Percentiles rank a stretch among this genome's conserved stretches.
phyloP scores from a whole-genome alignment of 2,797 vertebrate species.

The Scyliorhinus canicula region DNA sequence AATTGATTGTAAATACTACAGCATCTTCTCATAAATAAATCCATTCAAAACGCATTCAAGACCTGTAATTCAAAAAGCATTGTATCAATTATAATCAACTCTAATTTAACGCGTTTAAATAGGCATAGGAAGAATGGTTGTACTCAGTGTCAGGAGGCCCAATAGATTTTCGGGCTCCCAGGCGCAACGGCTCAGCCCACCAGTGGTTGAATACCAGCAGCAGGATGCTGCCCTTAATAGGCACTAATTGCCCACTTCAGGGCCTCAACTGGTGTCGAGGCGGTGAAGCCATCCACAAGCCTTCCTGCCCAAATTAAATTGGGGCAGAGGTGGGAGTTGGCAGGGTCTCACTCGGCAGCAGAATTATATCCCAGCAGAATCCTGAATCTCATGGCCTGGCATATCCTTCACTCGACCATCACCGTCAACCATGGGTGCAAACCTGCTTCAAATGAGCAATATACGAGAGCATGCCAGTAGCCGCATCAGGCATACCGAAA shows the following conservation, averaged over 20 bases:
- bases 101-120: constrained; percentile 5
- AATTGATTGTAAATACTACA: neutral
- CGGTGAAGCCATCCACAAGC: too few relatives aligned
- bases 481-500: neutral
- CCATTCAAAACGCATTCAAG: neutral
- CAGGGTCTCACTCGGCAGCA: too few relatives aligned
- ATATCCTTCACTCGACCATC: neutral
- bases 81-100: neutral
- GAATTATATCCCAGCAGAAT: neutral
- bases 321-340: too few relatives aligned
- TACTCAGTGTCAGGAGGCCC: neutral
- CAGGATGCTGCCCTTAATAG: too few relatives aligned
- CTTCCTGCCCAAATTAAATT: too few relatives aligned
- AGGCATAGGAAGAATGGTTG: neutral
- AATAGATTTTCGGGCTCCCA: too few relatives aligned
- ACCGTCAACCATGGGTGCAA: neutral
- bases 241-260: too few relatives aligned
- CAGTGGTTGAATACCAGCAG: too few relatives aligned
- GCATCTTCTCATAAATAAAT: neutral
- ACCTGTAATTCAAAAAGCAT: neutral
- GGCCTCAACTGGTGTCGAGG: too few relatives aligned
- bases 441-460: neutral
- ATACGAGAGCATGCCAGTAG: neutral
- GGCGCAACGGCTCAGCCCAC: too few relatives aligned
- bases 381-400: neutral